Evolutionary conservation across 2,113 vertebrate species (phyloP).

Genomic region (Nettapus auritus): DNA sequence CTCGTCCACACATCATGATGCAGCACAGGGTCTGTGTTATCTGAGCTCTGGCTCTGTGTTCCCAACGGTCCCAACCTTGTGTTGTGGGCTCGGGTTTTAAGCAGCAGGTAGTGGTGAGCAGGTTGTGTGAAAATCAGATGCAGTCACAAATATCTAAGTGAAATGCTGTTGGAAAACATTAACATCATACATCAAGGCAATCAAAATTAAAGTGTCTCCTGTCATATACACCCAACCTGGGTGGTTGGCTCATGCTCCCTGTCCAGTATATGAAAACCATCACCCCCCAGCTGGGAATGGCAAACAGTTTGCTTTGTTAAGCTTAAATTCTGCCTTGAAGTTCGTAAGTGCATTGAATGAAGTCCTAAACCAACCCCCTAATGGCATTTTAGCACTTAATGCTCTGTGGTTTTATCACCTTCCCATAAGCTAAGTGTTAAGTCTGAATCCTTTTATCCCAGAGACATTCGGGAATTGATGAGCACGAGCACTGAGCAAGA

Average conservation of each 20-base stretch:
- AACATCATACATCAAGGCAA: not conserved
- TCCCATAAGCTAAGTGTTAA: not conserved
- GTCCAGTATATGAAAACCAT: not conserved
- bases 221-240: not conserved
- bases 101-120: not conserved
- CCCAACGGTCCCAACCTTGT: not conserved
- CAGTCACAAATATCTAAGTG: not conserved
- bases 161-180: not conserved
- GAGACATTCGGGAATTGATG: not conserved
- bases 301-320: not conserved
- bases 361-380: not conserved
- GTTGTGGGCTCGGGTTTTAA: not conserved
- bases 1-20: not conserved
- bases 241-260: not conserved
- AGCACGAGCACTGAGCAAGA: fast-evolving
- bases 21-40: fast-evolving
- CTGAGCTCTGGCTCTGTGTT: not conserved
- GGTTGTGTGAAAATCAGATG: not conserved
- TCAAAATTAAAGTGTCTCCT: not conserved
- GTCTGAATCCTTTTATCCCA: not conserved
- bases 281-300: not conserved
- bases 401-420: not conserved
- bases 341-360: not conserved
- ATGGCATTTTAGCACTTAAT: not conserved
- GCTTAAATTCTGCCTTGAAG: not conserved